Evolutionary conservation across 1,140 invertebrate species (phyloP).

Genomic region (Aphis craccivora): DNA sequence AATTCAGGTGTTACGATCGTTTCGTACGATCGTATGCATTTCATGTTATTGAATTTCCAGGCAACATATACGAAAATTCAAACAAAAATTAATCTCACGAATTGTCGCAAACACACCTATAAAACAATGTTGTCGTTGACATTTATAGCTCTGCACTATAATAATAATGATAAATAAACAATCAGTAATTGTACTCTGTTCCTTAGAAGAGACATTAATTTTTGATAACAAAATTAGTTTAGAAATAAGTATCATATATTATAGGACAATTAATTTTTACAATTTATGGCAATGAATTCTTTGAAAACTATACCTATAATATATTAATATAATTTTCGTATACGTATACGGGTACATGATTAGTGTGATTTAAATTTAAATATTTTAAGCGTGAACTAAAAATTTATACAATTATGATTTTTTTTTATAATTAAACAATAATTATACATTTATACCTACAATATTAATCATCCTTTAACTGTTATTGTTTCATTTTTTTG

Average conservation of each 20-base stretch:
- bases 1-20: background rate
- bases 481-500: background rate
- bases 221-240: background rate
- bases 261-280: background rate
- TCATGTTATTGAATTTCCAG: background rate
- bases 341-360: background rate
- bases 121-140: background rate
- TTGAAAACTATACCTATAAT: background rate
- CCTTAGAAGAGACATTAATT: background rate
- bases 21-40: background rate
- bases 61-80: background rate
- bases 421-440: background rate
- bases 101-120: background rate
- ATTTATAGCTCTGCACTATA: background rate
- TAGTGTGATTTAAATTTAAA: background rate
- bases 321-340: background rate
- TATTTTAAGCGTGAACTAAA: background rate
- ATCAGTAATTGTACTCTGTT: background rate
- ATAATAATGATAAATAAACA: background rate
- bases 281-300: background rate
- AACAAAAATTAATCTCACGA: background rate
- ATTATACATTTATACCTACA: background rate
- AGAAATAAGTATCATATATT: background rate
- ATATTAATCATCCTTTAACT: background rate
- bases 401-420: background rate